These are phyloP conservation scores for Noctua janthina DNA, from an alignment of 2,888 invertebrate genomes.

Conservation along the genomic window DNA sequence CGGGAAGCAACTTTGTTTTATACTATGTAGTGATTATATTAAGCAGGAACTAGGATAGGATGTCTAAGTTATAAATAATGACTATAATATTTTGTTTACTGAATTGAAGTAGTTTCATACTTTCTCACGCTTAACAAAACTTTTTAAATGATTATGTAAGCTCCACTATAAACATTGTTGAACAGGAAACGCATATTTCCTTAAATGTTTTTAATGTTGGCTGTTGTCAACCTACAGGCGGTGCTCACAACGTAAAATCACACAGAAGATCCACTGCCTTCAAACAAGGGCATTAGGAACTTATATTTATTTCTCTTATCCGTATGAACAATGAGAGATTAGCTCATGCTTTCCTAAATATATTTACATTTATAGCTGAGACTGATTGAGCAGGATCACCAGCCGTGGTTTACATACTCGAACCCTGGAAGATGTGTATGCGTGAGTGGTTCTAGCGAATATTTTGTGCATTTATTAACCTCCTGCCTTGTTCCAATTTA, in stretches of 20 bases:
- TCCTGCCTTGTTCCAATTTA: background rate
- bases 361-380: background rate
- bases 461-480: background rate
- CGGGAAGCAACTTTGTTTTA: no score
- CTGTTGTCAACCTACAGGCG: slow-evolving; percentile 33
- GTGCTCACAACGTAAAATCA: background rate
- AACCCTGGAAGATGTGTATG: background rate
- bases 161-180: background rate
- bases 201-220: slow-evolving; percentile 41
- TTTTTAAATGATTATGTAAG: slow-evolving; percentile 24
- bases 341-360: background rate
- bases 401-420: background rate
- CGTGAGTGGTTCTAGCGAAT: background rate
- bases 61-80: background rate
- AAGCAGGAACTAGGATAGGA: no score
- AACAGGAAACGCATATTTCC: slow-evolving; percentile 40
- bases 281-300: background rate
- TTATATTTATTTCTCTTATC: background rate
- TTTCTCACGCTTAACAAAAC: slow-evolving; percentile 5
- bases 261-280: background rate
- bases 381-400: background rate
- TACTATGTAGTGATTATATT: no score
- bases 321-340: background rate
- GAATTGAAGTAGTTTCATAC: background rate
- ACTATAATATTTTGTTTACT: background rate